A percentile compares a stretch with the other conserved stretches of the same genome.
Conservation (phyloP, 2,797 vertebrate genomes). For the Myripristis jacobus region DNA sequence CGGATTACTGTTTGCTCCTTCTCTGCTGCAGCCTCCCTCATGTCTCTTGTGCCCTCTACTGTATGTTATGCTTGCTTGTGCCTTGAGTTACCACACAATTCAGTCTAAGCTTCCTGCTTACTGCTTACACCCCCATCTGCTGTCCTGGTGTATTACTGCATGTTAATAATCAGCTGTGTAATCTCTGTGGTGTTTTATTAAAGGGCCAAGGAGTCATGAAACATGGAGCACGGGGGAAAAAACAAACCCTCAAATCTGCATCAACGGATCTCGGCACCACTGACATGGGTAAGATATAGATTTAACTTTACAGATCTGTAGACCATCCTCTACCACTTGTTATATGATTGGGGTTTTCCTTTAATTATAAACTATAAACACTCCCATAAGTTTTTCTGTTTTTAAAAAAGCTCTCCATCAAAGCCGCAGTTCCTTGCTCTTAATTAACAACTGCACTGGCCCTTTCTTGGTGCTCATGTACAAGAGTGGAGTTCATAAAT, state of each 20-base stretch:
- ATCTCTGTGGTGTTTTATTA: slow-evolving; percentile 31
- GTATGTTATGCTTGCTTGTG: neutral
- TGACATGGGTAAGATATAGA: slow-evolving; percentile 89
- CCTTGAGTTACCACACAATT: neutral
- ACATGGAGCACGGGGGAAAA: slow-evolving; percentile 91
- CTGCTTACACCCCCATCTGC: slow-evolving; percentile 43
- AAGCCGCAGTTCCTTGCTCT: too few species aligned
- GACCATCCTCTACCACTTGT: neutral
- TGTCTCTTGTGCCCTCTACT: neutral
- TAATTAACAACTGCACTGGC: too few species aligned
- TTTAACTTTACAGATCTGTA: neutral
- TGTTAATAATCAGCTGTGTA: neutral
- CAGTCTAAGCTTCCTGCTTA: neutral
- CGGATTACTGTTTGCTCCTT: too few species aligned
- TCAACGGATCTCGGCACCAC: slow-evolving; percentile 96
- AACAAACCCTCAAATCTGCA: slow-evolving; percentile 94
- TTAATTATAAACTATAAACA: neutral
- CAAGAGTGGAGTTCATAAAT: too few species aligned
- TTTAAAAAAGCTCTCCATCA: too few species aligned
- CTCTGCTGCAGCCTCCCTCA: neutral
- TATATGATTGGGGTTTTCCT: neutral
- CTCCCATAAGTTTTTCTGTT: too few species aligned
- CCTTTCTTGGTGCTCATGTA: too few species aligned
- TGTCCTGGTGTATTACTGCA: slow-evolving; percentile 31
- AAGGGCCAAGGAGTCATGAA: slow-evolving; percentile 93